These are phyloP conservation scores for Eucriotettix oculatus DNA, from an alignment of 2,888 invertebrate species.

Conservation along the genomic window DNA sequence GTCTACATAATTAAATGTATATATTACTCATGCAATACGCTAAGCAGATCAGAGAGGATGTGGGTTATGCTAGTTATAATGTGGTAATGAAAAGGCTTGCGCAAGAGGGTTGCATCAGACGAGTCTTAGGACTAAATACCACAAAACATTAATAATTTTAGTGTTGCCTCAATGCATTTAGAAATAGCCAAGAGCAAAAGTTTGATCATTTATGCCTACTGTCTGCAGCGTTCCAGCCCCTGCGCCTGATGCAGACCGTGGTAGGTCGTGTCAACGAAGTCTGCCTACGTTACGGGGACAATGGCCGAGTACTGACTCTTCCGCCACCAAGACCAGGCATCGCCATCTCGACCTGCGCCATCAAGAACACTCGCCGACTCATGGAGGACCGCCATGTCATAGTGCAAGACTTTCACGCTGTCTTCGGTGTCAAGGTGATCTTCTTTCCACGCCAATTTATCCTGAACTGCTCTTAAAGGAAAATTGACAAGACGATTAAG, in stretches of 20 bases:
- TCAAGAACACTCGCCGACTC: conserved; percentile 65
- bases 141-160: no score
- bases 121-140: no score
- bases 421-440: conserved; percentile 59
- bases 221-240: conserved; percentile 49
- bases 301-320: conserved; percentile 42
- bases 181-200: no score
- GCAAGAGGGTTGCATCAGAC: no score
- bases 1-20: no score
- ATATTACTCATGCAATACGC: no score
- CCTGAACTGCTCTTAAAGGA: no score
- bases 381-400: conserved; percentile 89
- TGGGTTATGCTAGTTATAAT: no score
- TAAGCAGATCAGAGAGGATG: no score
- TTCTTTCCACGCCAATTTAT: neutral
- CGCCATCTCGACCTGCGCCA: conserved; percentile 45
- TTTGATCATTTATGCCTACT: neutral
- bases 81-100: no score
- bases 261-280: conserved; percentile 54
- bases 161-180: no score
- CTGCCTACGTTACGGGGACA: conserved; percentile 50
- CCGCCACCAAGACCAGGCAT: conserved; percentile 37
- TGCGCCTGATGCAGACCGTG: conserved; percentile 57
- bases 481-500: no score
- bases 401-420: conserved; percentile 63